A percentile compares a stretch with the other conserved stretches of the same genome.
These are phyloP conservation scores for Hartigia nigra DNA, from an alignment of 2,888 invertebrate genomes.

Conservation along the genomic window DNA sequence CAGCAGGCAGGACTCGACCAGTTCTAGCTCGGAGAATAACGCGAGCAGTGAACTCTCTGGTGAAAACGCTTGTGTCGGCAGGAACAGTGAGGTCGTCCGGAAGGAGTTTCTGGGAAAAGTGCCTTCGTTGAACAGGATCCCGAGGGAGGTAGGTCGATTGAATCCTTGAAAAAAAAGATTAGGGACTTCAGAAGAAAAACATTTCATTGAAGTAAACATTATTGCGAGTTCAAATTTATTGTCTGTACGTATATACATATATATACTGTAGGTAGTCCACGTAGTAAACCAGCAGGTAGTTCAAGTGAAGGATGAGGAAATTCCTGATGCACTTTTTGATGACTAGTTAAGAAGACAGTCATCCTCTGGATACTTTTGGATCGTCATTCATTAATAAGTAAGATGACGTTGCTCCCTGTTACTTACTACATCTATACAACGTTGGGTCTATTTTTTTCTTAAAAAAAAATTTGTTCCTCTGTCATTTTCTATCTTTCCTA, in stretches of 20 bases:
- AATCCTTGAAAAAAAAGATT: conserved; percentile 12
- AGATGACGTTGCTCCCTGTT: not conserved
- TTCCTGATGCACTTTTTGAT: not conserved
- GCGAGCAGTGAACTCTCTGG: conserved; percentile 38
- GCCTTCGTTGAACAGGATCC: conserved; percentile 32
- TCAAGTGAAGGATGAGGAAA: not conserved
- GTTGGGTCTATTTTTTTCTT: not conserved
- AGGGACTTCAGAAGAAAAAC: not conserved
- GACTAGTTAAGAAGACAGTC: not conserved
- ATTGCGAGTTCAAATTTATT: too few species aligned
- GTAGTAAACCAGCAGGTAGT: not conserved
- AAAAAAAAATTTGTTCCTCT: not conserved
- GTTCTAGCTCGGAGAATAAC: conserved; percentile 39
- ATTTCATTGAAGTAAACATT: not conserved
- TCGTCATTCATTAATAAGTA: not conserved
- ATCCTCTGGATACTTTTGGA: not conserved
- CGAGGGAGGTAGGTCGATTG: conserved; percentile 18
- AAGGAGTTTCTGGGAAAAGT: conserved; percentile 48
- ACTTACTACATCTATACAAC: not conserved
- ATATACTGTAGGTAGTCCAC: not conserved
- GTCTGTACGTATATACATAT: not conserved
- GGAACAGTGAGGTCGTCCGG: conserved; percentile 39
- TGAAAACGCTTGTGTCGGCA: conserved; percentile 27
- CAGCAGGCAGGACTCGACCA: conserved; percentile 39
- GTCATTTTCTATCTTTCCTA: not conserved